These are phyloP conservation scores for Galerucella pusilla DNA, from an alignment of 2,888 invertebrate species.

Conservation along the genomic window DNA sequence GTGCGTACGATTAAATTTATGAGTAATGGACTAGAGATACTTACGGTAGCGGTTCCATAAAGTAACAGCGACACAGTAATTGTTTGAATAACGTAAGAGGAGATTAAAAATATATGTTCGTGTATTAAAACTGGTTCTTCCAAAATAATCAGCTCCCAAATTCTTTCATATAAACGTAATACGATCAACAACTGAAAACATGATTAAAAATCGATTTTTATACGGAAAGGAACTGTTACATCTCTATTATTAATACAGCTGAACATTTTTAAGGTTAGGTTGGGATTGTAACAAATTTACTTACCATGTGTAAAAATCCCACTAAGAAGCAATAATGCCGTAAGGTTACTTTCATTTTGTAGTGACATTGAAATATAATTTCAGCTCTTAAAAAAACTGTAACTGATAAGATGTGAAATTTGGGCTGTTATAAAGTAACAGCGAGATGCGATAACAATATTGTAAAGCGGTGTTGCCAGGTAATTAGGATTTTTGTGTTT, in stretches of 20 bases:
- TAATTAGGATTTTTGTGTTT: too few species aligned
- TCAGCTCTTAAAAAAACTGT: background rate
- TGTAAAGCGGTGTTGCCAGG: too few species aligned
- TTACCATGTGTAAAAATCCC: conserved; percentile 22
- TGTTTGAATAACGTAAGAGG: conserved; percentile 30
- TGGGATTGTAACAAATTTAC: background rate
- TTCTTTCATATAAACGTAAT: conserved; percentile 34
- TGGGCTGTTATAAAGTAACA: background rate
- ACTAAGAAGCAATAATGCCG: background rate
- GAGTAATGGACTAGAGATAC: background rate
- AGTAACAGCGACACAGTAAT: conserved; percentile 24
- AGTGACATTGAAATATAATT: conserved; percentile 3
- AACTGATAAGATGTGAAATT: too few species aligned
- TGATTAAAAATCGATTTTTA: background rate
- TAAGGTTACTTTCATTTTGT: background rate
- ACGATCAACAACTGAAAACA: conserved; percentile 35
- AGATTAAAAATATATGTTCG: conserved; percentile 26
- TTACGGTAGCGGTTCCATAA: conserved; percentile 34
- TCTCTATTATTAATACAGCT: background rate
- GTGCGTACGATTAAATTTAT: background rate
- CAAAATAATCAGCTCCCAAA: conserved; percentile 37
- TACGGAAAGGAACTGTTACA: background rate
- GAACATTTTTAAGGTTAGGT: conserved; percentile 7
- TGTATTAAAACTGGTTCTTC: conserved; percentile 36
- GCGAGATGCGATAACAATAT: too few species aligned